phyloP scores from a whole-genome alignment of 2,797 vertebrate genomes.

The Melanogrammus aeglefinus region DNA sequence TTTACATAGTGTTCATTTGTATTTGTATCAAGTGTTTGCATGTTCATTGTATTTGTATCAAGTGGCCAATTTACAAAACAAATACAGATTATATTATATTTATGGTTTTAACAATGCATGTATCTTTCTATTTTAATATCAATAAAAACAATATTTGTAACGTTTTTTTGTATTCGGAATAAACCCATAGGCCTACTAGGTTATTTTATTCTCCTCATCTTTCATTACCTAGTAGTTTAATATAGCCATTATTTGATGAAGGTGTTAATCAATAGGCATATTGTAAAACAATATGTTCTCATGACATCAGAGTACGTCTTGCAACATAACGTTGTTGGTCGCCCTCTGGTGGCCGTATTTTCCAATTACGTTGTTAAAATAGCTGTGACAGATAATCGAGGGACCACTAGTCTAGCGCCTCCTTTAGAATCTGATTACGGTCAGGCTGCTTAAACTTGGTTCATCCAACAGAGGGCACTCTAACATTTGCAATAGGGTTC shows the following conservation, averaged over 20 bases:
- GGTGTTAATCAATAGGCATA: too few species aligned
- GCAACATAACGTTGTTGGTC: not conserved
- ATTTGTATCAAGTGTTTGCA: too few species aligned
- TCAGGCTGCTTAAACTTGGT: too few species aligned
- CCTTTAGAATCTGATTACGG: too few species aligned
- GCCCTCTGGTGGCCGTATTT: not conserved
- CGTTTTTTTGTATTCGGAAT: not conserved
- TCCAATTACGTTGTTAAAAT: too few species aligned
- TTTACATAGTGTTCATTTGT: too few species aligned
- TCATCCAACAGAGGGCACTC: too few species aligned
- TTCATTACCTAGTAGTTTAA: not conserved
- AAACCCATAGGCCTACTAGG: not conserved
- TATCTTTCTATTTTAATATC: conserved; percentile 68
- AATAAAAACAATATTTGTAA: conserved; percentile 49
- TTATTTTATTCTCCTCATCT: not conserved
- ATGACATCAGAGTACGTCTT: not conserved
- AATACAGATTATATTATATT: conserved; percentile 52
- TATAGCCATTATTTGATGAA: not conserved
- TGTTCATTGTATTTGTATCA: conserved; percentile 9
- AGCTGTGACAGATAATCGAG: too few species aligned
- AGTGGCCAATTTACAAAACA: conserved; percentile 14
- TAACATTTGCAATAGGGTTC: too few species aligned
- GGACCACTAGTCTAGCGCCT: too few species aligned
- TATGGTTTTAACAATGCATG: conserved; percentile 69
- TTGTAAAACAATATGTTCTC: not conserved